Evolutionary conservation across 2,888 invertebrate genomes (phyloP).

Genomic region (Pachydiplax longipennis): DNA sequence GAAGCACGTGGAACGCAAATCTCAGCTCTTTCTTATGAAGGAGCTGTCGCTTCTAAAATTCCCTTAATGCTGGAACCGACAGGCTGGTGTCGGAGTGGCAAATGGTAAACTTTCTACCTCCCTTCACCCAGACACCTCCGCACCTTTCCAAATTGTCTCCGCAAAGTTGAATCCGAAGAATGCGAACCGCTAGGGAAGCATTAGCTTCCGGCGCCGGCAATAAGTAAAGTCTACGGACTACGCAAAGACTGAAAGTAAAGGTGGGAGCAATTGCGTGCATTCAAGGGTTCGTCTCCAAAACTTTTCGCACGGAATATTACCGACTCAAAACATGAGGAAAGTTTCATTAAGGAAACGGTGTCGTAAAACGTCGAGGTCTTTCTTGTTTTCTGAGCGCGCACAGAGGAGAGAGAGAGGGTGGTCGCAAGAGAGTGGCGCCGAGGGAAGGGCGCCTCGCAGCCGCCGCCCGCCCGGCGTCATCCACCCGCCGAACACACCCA

Average conservation of each 20-base stretch:
- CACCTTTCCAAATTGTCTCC: neutral
- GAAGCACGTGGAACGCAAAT: too few relatives aligned
- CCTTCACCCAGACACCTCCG: neutral
- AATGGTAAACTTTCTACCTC: neutral
- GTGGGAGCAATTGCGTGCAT: neutral
- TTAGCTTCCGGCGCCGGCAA: neutral
- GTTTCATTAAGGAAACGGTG: neutral
- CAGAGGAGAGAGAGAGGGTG: neutral
- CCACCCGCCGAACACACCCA: constrained; percentile 4
- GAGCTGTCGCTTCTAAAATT: neutral
- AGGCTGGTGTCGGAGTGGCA: neutral
- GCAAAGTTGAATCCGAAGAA: neutral
- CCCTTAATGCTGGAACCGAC: neutral
- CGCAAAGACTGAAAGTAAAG: neutral
- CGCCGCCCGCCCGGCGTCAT: constrained; percentile 3
- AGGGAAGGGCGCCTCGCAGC: neutral
- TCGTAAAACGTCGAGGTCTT: constrained; percentile 6
- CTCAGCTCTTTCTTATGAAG: neutral
- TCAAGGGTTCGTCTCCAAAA: neutral
- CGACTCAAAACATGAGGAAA: too few relatives aligned
- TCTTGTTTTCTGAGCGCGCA: neutral
- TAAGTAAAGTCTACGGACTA: neutral
- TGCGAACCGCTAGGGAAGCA: neutral
- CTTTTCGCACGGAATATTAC: neutral
- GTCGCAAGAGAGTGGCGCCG: neutral